Conservation (phyloP, 2,888 invertebrate genomes). For the Meghimatium bilineatum region DNA sequence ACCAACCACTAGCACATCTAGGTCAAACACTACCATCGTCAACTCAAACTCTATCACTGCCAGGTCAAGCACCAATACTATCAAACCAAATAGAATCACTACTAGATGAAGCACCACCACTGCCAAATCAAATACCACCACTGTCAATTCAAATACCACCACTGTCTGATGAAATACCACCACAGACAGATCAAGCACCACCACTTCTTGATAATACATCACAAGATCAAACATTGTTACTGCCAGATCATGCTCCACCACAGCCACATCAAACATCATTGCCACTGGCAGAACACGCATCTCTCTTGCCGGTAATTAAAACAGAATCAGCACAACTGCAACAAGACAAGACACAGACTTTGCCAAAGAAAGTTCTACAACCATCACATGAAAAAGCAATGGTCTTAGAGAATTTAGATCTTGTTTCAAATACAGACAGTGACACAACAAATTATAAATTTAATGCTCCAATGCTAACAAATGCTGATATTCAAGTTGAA, state of each 20-base stretch:
- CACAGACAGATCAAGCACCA: not conserved
- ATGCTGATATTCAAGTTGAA: not conserved
- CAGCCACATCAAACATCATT: not conserved
- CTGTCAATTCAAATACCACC: not conserved
- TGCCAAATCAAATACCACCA: not conserved
- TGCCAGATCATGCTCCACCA: constrained; percentile 2
- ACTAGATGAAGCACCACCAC: not conserved
- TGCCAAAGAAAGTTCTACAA: not conserved
- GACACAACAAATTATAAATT: not conserved
- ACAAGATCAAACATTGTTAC: not conserved
- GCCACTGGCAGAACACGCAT: not conserved
- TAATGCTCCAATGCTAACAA: constrained; percentile 12
- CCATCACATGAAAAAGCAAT: not conserved
- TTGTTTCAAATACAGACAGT: not conserved
- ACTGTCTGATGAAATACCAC: not conserved
- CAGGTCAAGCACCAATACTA: not conserved
- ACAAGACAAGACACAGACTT: not conserved
- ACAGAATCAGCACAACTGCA: not conserved
- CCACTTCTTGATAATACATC: not conserved
- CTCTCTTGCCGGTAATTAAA: not conserved
- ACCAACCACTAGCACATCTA: not conserved
- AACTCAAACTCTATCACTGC: not conserved
- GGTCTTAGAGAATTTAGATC: not conserved
- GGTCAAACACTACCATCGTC: not conserved
- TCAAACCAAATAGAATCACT: not conserved